Evolutionary conservation across 2,888 invertebrate species (phyloP).

Genomic region (Platyscelio sp.): DNA sequence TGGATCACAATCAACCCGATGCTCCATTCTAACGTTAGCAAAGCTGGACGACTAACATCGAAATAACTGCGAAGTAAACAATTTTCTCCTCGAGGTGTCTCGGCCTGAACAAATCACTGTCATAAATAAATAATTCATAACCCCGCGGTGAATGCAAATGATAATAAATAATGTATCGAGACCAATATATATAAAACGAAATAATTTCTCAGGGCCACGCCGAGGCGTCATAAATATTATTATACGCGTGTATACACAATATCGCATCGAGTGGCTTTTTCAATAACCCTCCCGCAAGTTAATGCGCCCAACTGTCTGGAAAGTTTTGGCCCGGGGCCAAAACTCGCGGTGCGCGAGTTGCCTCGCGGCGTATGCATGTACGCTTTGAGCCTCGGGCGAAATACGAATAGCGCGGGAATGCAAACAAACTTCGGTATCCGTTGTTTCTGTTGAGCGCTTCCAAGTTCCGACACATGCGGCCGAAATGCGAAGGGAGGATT

Average conservation of each 20-base stretch:
- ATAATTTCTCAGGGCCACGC: conserved; percentile 55
- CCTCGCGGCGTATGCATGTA: conserved; percentile 54
- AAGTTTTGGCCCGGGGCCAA: conserved; percentile 82
- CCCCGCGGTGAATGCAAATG: too few species aligned
- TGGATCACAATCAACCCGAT: too few species aligned
- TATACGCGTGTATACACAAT: conserved; percentile 27
- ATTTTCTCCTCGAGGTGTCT: too few species aligned
- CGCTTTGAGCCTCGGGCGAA: conserved; percentile 56
- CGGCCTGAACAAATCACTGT: too few species aligned
- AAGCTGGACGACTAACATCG: too few species aligned
- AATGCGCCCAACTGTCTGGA: conserved; percentile 84
- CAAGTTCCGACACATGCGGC: conserved; percentile 31
- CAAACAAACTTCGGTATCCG: conserved; percentile 60
- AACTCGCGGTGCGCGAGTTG: conserved; percentile 48
- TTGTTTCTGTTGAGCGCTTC: conserved; percentile 30
- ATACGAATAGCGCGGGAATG: conserved; percentile 71
- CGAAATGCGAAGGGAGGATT: conserved; percentile 2
- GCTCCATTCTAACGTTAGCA: too few species aligned
- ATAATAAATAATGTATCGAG: too few species aligned
- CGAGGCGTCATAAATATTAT: conserved; percentile 73
- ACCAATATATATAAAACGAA: not conserved
- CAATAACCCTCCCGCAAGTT: conserved; percentile 76
- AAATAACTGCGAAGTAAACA: too few species aligned
- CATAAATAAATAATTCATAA: too few species aligned
- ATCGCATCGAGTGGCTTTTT: conserved; percentile 73